Conservation (phyloP, 2,888 invertebrate genomes). For the Phasia obesa region DNA sequence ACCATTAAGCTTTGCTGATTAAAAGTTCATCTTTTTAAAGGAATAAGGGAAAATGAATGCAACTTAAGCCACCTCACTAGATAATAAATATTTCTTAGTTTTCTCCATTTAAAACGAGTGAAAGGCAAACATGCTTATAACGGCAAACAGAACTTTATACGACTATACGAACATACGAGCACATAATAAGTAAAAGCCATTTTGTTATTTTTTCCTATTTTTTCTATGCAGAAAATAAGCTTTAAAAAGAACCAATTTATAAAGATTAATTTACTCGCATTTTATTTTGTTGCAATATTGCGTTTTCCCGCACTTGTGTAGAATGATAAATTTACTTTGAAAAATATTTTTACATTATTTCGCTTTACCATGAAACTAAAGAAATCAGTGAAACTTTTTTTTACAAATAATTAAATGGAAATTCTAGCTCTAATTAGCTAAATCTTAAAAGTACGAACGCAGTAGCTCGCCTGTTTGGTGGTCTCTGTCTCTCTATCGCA, state of each 20-base stretch:
- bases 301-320: neutral
- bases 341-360: neutral
- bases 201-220: neutral
- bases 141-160: no score
- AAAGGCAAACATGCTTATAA: neutral
- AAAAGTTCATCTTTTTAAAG: constrained; percentile 21
- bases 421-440: no score
- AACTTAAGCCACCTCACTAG: constrained; percentile 7
- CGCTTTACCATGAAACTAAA: neutral
- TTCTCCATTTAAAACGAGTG: neutral
- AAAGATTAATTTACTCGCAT: neutral
- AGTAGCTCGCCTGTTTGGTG: no score
- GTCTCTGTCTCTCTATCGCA: no score
- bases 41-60: neutral
- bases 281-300: neutral
- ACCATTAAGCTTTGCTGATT: constrained; percentile 32
- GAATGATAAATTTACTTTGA: neutral
- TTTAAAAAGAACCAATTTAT: constrained; percentile 40
- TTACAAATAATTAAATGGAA: no score
- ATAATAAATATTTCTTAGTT: constrained; percentile 27
- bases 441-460: no score
- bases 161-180: no score
- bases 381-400: neutral
- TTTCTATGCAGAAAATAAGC: constrained; percentile 33
- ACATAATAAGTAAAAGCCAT: neutral